These are phyloP conservation scores for Trachops cirrhosus DNA, from an alignment of 2,797 vertebrate genomes.

Conservation along the genomic window DNA sequence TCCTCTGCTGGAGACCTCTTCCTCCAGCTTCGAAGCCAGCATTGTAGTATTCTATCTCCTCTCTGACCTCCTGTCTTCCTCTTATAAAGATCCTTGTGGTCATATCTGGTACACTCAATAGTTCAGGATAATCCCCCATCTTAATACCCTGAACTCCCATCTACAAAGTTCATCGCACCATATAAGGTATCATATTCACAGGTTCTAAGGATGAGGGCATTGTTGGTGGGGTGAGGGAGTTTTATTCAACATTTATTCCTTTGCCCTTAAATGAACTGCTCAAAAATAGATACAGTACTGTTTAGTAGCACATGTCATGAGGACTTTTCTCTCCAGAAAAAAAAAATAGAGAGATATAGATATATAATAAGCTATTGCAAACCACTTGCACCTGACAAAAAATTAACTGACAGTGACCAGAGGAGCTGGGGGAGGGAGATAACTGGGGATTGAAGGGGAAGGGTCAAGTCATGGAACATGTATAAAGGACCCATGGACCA, in stretches of 20 bases:
- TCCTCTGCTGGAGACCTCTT: background rate
- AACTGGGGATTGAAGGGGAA: no score
- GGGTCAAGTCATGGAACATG: no score
- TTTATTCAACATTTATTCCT: background rate
- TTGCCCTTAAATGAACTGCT: background rate
- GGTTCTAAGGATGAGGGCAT: background rate
- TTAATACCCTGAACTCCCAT: background rate
- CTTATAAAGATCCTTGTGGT: background rate
- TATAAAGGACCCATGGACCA: no score
- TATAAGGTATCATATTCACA: background rate
- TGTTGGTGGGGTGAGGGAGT: accelerated
- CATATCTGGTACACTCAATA: background rate
- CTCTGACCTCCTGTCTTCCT: background rate
- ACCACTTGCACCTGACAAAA: background rate
- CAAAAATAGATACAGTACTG: background rate
- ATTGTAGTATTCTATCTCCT: background rate
- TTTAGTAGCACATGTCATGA: background rate
- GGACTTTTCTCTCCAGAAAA: background rate
- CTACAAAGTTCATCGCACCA: background rate
- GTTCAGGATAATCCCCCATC: background rate
- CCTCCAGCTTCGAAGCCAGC: background rate
- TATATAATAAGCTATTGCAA: background rate
- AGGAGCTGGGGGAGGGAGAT: no score
- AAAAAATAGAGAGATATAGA: background rate
- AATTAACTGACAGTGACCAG: background rate